Percentiles rank a stretch among this genome's conserved stretches.
Conservation (phyloP, 92 coral and sea anemone genomes). For the Siderastrea radians region DNA sequence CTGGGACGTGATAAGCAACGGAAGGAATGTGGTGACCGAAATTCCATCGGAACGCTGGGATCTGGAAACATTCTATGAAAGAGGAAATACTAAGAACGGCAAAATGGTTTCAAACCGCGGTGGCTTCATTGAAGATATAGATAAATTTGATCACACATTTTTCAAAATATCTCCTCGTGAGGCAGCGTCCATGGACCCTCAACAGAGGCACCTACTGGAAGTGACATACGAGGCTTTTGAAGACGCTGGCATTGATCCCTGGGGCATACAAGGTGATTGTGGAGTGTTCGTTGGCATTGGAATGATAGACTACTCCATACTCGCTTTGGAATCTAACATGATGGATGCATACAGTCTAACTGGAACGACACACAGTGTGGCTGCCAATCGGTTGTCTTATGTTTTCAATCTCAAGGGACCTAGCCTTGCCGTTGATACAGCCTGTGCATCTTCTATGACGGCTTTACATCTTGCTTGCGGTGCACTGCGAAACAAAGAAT, state of each 20-base stretch:
- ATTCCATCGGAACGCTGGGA: not conserved
- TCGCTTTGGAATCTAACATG: not conserved
- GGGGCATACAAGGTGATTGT: too few species aligned
- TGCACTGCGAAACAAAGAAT: conserved; percentile 13
- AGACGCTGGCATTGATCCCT: too few species aligned
- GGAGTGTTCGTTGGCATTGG: too few species aligned
- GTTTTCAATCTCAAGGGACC: conserved; percentile 45
- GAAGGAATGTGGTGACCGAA: not conserved
- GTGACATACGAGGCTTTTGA: too few species aligned
- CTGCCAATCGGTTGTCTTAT: conserved; percentile 48
- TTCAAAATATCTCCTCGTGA: too few species aligned
- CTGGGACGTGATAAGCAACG: not conserved
- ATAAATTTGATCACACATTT: too few species aligned
- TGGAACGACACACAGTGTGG: conserved; percentile 34
- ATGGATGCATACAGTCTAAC: conserved; percentile 33
- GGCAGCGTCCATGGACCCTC: too few species aligned
- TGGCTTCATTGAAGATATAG: too few species aligned
- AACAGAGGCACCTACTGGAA: too few species aligned
- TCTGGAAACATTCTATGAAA: conserved; percentile 2
- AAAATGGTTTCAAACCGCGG: too few species aligned
- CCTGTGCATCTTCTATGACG: conserved; percentile 39
- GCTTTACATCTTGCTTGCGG: conserved; percentile 52
- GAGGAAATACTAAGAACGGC: not conserved
- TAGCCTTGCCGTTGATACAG: not conserved
- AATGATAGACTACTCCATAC: not conserved